phyloP scores from a whole-genome alignment of 2,113 vertebrate species.

The Lampris megalopsis region DNA sequence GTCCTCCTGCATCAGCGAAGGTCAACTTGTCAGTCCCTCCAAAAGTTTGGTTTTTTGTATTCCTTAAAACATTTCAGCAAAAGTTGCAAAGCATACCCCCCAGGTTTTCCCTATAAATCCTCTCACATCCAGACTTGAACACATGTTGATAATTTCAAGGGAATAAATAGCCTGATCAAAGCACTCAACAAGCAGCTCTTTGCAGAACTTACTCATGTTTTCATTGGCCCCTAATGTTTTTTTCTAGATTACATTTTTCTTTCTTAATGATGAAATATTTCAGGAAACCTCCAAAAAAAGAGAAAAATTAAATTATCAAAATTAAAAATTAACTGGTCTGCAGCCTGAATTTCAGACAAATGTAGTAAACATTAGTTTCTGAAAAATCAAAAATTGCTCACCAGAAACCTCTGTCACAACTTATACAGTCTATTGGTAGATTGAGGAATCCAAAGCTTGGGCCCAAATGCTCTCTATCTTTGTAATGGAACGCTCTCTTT shows the following conservation, averaged over 20 bases:
- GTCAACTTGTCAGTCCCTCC: not conserved
- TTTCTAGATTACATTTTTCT: not conserved
- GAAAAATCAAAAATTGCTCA: slow-evolving; percentile 65
- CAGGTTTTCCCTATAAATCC: not conserved
- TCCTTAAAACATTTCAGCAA: not conserved
- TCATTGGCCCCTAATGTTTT: slow-evolving; percentile 15
- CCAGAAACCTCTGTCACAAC: slow-evolving; percentile 62
- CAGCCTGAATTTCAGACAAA: slow-evolving; percentile 58
- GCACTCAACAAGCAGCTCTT: slow-evolving; percentile 5
- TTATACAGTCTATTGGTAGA: slow-evolving; percentile 50
- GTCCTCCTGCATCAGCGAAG: slow-evolving; percentile 15
- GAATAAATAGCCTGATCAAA: slow-evolving; percentile 24
- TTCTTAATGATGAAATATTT: not conserved
- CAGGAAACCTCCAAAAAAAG: not conserved
- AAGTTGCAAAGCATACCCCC: slow-evolving; percentile 4
- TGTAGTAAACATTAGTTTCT: slow-evolving; percentile 48
- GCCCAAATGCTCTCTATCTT: slow-evolving; percentile 38
- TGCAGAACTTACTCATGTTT: slow-evolving; percentile 20
- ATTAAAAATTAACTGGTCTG: slow-evolving; percentile 1
- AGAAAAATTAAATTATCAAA: not conserved
- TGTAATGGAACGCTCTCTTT: not conserved
- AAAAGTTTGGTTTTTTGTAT: not conserved
- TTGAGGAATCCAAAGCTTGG: slow-evolving; percentile 43
- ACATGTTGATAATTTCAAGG: not conserved
- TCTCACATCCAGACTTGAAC: not conserved